phyloP scores from a whole-genome alignment of 2,113 vertebrate genomes.

The Crypturellus undulatus region DNA sequence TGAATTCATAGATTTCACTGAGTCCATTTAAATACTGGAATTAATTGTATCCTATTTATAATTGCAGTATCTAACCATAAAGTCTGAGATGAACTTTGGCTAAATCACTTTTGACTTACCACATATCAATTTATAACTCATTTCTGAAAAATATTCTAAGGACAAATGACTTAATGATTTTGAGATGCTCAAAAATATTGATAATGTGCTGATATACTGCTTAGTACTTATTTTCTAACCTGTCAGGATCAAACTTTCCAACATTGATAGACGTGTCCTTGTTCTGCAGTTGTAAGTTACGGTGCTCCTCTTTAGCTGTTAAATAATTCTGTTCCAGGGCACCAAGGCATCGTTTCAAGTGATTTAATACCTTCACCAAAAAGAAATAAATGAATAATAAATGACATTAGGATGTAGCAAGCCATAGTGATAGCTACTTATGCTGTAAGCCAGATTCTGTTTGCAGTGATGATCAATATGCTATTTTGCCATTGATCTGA shows the following conservation, averaged over 20 bases:
- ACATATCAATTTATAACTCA: neutral
- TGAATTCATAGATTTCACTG: neutral
- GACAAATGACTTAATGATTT: neutral
- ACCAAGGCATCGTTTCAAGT: slow-evolving; percentile 84
- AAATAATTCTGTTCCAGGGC: slow-evolving; percentile 87
- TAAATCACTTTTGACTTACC: neutral
- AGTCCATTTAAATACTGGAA: neutral
- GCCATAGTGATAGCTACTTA: neutral
- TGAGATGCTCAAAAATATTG: neutral
- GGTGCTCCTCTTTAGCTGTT: slow-evolving; percentile 83
- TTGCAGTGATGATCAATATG: neutral
- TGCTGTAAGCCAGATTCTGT: neutral
- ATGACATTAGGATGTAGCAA: neutral
- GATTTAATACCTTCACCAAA: slow-evolving; percentile 81
- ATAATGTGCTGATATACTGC: neutral
- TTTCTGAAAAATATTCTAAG: neutral
- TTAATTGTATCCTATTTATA: neutral
- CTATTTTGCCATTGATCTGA: neutral
- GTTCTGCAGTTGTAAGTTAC: slow-evolving; percentile 82
- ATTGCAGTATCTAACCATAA: neutral
- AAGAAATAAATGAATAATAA: slow-evolving; percentile 23
- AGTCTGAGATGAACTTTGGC: neutral
- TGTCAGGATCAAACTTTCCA: slow-evolving; percentile 87
- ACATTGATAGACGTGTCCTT: slow-evolving; percentile 73
- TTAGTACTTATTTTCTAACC: slow-evolving; percentile 75